Evolutionary conservation across 2,888 invertebrate genomes (phyloP).

Genomic region (Trissonchulus latispiculum): DNA sequence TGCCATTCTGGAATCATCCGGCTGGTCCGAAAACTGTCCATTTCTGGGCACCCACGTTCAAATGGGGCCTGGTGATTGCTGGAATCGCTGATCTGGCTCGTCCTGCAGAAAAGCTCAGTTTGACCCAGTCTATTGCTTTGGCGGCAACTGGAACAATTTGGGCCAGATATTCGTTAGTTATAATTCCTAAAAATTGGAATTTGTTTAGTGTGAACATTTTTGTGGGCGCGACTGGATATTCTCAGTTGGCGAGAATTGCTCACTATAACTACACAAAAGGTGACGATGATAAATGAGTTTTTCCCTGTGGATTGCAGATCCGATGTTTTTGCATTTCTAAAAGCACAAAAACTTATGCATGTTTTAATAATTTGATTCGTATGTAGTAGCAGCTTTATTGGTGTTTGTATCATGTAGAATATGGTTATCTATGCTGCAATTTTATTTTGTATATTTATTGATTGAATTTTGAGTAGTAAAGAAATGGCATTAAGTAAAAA

Average conservation of each 20-base stretch:
- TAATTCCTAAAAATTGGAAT: constrained; percentile 89
- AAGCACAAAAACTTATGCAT: no score
- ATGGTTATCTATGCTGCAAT: no score
- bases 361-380: no score
- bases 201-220: constrained; percentile 91
- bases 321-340: no score
- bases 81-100: constrained; percentile 77
- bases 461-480: no score
- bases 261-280: constrained; percentile 33
- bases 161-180: constrained; percentile 91
- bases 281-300: constrained; percentile 36
- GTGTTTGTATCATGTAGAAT: no score
- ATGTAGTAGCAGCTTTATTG: no score
- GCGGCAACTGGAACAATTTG: constrained; percentile 74
- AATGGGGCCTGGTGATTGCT: constrained; percentile 62
- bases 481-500: no score
- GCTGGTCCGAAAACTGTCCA: constrained; percentile 98
- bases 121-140: constrained; percentile 68
- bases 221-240: constrained; percentile 74
- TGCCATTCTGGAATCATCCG: constrained; percentile 91
- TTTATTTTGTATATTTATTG: no score
- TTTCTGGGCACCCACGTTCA: constrained; percentile 94
- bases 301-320: no score
- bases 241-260: constrained; percentile 64
- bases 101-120: constrained; percentile 75